These are phyloP conservation scores for Moxostoma hubbsi DNA, from an alignment of 2,797 vertebrate species.

Conservation along the genomic window DNA sequence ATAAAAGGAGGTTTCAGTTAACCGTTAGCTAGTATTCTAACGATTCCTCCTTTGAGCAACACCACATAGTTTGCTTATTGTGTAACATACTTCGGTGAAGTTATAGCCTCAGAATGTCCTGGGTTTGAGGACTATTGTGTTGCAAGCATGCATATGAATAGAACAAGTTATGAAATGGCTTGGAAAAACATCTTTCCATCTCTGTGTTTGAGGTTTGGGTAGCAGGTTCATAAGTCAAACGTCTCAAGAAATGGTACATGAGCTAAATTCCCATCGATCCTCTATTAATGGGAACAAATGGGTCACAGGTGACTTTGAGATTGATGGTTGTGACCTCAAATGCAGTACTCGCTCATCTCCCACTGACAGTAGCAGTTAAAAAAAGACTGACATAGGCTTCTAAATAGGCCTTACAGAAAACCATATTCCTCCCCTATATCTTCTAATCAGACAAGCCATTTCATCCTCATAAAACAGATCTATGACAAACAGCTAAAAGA, in stretches of 20 bases:
- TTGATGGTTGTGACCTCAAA: conserved; percentile 33
- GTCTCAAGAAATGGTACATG: conserved; percentile 3
- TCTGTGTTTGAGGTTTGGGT: background rate
- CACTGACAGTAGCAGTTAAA: conserved; percentile 11
- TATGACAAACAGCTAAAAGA: conserved; percentile 24
- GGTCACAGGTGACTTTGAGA: conserved; percentile 14
- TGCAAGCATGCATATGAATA: background rate
- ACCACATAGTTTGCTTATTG: background rate
- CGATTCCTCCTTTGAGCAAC: background rate
- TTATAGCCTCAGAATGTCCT: background rate
- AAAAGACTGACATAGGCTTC: conserved; percentile 6
- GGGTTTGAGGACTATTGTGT: background rate
- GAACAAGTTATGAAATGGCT: background rate
- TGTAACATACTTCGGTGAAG: no score
- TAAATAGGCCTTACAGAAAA: conserved; percentile 14
- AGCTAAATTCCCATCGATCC: conserved; percentile 4
- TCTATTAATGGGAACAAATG: conserved; percentile 6
- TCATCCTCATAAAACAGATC: background rate
- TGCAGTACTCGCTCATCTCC: conserved; percentile 13
- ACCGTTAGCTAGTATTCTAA: background rate
- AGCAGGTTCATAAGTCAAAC: conserved; percentile 1
- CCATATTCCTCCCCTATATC: background rate
- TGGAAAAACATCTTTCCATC: background rate
- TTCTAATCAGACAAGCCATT: conserved; percentile 9
- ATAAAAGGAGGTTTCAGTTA: background rate